phyloP scores from a whole-genome alignment of 1,140 invertebrate species.

The Lepidurus apus region DNA sequence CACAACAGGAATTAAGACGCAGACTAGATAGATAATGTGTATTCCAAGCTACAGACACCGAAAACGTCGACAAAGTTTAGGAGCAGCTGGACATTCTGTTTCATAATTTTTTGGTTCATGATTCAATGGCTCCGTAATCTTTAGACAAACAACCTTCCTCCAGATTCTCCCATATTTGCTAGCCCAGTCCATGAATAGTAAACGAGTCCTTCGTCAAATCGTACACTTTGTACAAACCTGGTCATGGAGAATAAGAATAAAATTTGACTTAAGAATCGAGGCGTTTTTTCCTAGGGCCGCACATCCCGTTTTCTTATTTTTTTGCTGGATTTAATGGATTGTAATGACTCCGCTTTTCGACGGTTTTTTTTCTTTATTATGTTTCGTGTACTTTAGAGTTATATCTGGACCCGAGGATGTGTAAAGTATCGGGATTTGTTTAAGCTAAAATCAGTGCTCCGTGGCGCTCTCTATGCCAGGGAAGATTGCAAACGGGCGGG shows the following conservation, averaged over 20 bases:
- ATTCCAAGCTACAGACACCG: slow-evolving; percentile 13
- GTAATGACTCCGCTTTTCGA: background rate
- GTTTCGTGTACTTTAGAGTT: background rate
- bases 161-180: background rate
- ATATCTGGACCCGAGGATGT: background rate
- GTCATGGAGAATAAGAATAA: slow-evolving; percentile 16
- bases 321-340: slow-evolving; percentile 5
- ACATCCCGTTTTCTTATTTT: background rate
- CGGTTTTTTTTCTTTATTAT: background rate
- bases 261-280: background rate
- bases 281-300: background rate
- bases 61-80: slow-evolving; percentile 19
- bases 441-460: background rate
- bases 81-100: background rate
- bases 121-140: background rate
- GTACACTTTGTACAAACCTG: slow-evolving; percentile 21
- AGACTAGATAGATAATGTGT: slow-evolving; percentile 10
- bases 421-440: background rate
- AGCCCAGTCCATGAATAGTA: background rate
- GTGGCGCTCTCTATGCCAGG: background rate
- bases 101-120: slow-evolving; percentile 11
- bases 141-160: background rate
- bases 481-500: background rate
- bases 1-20: background rate
- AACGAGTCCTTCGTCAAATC: background rate